Conservation (phyloP, 2,888 invertebrate genomes). For the Megalurothrips usitatus region DNA sequence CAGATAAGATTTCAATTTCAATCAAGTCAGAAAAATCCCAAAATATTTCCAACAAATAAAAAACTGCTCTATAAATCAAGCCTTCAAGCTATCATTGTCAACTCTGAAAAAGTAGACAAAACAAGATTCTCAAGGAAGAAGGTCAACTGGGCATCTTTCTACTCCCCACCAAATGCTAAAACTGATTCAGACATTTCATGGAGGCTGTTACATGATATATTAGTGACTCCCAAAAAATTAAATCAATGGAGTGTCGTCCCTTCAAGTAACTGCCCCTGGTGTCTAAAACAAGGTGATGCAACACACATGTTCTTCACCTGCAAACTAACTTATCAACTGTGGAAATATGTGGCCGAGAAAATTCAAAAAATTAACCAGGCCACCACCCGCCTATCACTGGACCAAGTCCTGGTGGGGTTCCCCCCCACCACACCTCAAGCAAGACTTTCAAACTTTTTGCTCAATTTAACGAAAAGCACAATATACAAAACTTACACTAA, state of each 20-base stretch:
- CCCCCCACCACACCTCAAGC: background rate
- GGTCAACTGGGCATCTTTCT: background rate
- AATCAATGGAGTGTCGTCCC: background rate
- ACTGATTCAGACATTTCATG: background rate
- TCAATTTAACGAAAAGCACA: background rate
- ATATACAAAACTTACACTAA: background rate
- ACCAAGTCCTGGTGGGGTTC: background rate
- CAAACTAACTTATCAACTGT: background rate
- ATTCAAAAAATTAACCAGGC: background rate
- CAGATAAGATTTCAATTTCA: too few species aligned
- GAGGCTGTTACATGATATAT: background rate
- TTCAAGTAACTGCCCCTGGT: background rate
- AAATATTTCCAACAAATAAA: too few species aligned
- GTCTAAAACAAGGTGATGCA: background rate
- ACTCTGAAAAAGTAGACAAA: too few species aligned
- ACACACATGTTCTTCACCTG: background rate
- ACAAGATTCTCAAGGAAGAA: background rate
- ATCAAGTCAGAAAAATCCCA: too few species aligned
- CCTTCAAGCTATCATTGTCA: too few species aligned
- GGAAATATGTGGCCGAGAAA: background rate
- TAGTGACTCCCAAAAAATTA: background rate
- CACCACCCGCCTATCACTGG: background rate
- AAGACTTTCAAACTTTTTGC: background rate
- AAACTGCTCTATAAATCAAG: too few species aligned
- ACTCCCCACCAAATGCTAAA: background rate